These are phyloP conservation scores for Phainopepla nitens DNA, from an alignment of 2,113 vertebrate species.

Conservation along the genomic window DNA sequence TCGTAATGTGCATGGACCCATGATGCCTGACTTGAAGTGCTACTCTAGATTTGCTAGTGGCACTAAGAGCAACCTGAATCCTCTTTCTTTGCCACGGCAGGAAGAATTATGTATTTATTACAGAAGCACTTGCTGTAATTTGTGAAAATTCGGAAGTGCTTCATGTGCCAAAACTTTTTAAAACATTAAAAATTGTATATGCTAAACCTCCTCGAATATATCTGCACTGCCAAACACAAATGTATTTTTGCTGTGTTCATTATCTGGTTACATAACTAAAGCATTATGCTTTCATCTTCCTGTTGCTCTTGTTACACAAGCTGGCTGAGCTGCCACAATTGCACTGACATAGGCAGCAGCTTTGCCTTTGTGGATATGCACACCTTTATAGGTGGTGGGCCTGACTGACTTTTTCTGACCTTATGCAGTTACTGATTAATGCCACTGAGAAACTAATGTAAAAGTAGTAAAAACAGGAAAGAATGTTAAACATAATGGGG, in stretches of 20 bases:
- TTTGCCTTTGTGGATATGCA: background rate
- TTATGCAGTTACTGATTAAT: background rate
- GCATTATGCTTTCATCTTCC: background rate
- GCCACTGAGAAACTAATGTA: background rate
- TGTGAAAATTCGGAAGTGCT: background rate
- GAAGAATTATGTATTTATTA: background rate
- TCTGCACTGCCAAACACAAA: background rate
- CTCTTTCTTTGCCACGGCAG: background rate
- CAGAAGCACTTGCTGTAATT: background rate
- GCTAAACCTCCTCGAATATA: background rate
- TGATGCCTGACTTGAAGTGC: background rate
- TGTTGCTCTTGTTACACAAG: background rate
- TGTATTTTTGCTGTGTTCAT: background rate
- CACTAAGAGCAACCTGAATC: background rate
- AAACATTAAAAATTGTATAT: background rate
- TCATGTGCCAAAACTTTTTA: background rate
- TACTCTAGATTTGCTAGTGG: background rate
- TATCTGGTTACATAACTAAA: background rate
- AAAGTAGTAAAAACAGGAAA: background rate
- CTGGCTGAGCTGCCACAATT: background rate
- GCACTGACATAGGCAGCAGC: background rate
- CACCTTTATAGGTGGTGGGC: background rate
- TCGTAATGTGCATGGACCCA: background rate
- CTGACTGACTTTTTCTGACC: background rate
- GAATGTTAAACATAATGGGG: background rate